These are phyloP conservation scores for Luidia sarsii DNA, from an alignment of 53 echinoderm and acorn worm species.

Conservation along the genomic window DNA sequence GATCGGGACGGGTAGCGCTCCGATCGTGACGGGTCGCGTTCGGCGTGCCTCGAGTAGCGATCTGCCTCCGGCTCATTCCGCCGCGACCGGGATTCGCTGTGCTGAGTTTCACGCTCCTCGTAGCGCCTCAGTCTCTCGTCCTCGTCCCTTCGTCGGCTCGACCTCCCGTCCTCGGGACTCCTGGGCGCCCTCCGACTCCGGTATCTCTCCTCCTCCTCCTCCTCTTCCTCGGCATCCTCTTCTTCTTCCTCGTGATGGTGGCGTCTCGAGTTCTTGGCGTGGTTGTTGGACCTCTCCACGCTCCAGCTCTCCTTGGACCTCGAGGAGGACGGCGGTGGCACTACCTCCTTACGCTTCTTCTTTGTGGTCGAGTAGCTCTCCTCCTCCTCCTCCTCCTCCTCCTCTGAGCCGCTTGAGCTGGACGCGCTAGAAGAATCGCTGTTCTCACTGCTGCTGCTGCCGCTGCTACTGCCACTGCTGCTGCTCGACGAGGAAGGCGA, in stretches of 20 bases:
- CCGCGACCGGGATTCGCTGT: slow-evolving; percentile 3
- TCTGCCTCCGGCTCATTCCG: background rate
- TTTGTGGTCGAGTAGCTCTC: background rate
- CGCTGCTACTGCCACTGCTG: slow-evolving; percentile 22
- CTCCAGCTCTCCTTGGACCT: no score
- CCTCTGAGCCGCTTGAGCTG: slow-evolving; percentile 38
- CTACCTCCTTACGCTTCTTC: no score
- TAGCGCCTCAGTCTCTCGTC: slow-evolving; percentile 2
- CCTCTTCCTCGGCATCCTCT: background rate
- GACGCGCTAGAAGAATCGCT: slow-evolving; percentile 18
- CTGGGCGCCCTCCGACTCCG: background rate
- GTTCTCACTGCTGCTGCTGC: slow-evolving; percentile 16
- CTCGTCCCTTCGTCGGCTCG: slow-evolving; percentile 10
- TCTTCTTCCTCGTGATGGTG: background rate
- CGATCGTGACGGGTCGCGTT: background rate
- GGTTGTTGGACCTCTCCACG: slow-evolving; percentile 10
- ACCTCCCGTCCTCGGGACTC: slow-evolving; percentile 29
- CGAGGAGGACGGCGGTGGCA: no score
- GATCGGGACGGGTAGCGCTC: no score
- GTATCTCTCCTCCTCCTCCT: background rate
- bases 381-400: background rate
- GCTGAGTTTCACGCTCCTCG: background rate
- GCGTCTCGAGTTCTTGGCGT: slow-evolving; percentile 5
- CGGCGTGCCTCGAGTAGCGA: background rate
- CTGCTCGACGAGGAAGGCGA: background rate